Evolutionary conservation across 1,140 invertebrate species (phyloP), one percentile per base, ranked within the genome.

Genomic region (Arion vulgaris): DNA sequence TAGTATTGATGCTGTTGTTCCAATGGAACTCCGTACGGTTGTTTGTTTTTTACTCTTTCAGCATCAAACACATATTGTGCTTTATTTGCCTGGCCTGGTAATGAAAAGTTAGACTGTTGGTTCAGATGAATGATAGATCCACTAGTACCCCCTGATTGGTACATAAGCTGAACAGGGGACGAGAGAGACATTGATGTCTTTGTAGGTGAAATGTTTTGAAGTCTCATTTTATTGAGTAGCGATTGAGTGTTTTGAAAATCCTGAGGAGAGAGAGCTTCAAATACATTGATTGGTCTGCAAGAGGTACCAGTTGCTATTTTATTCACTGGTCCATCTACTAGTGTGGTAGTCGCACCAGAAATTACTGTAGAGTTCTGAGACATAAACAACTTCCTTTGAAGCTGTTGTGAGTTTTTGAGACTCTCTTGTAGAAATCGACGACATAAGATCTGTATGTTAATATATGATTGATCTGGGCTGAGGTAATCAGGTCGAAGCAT

Each of bases 401-500:
- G 51, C 34, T 75, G 49, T 34, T 83, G 74, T 38, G 81, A 62
- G 53, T 34, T 53, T 62, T 39, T 72, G 39, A 78, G 32, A 62
- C 72, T 84, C 34, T 89, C 86, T 23, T 82, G 75, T 38, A 88
- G 80, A 78, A 86, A 89, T 68, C 86, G 84, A 28, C 85, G 82
- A 85, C 88, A 89, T 34, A 87, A 75, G 17, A 85, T 76, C 13
- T 83, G 57, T 28, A 89, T 81, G 68, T 85, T 82, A 57, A 75
- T 19, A 79, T 83, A 87, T 19, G 77, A 36, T 28, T 85, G 77
- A 28, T 88, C 87, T n/a, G 87, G 85, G 62, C 86, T 88, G 17
- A 89, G 74, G 78, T 88, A 87, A 41, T 86, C 86, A 19, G 88
- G 87, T 28, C 87, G 68, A 49, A 90, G 75, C 85, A 88, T 88